Conservation (phyloP, 30 jellyfish, hydroid and myxozoan species). For the Mastigias papua region DNA sequence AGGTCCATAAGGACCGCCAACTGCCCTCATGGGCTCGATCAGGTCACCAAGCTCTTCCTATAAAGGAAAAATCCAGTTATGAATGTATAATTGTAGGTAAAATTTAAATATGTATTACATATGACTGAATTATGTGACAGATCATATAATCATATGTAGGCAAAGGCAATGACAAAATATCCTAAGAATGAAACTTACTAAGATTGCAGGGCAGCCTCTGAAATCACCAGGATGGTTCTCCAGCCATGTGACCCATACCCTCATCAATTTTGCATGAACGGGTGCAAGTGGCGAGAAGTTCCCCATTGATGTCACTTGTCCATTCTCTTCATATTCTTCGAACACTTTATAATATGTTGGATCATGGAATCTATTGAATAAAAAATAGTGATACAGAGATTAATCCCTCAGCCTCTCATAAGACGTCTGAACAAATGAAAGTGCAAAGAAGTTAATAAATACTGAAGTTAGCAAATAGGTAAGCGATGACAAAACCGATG, state of each 20-base stretch:
- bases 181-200: too few relatives aligned
- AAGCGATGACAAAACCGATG: too few relatives aligned
- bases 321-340: constrained; percentile 60
- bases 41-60: constrained; percentile 80
- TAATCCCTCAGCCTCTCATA: too few relatives aligned
- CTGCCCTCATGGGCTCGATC: constrained; percentile 79
- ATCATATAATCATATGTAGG: too few relatives aligned
- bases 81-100: neutral
- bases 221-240: constrained; percentile 87
- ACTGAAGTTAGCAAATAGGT: too few relatives aligned
- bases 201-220: constrained; percentile 65
- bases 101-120: too few relatives aligned
- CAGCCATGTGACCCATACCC: constrained; percentile 95
- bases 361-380: constrained; percentile 77
- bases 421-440: too few relatives aligned
- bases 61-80: neutral
- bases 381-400: neutral
- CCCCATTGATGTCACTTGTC: constrained; percentile 33
- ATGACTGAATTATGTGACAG: too few relatives aligned
- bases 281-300: constrained; percentile 83
- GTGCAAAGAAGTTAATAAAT: too few relatives aligned
- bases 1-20: constrained; percentile 89
- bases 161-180: too few relatives aligned
- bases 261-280: constrained; percentile 90
- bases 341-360: constrained; percentile 78